These are phyloP conservation scores for Aphodius granarius DNA, from an alignment of 2,888 invertebrate genomes.

Conservation along the genomic window DNA sequence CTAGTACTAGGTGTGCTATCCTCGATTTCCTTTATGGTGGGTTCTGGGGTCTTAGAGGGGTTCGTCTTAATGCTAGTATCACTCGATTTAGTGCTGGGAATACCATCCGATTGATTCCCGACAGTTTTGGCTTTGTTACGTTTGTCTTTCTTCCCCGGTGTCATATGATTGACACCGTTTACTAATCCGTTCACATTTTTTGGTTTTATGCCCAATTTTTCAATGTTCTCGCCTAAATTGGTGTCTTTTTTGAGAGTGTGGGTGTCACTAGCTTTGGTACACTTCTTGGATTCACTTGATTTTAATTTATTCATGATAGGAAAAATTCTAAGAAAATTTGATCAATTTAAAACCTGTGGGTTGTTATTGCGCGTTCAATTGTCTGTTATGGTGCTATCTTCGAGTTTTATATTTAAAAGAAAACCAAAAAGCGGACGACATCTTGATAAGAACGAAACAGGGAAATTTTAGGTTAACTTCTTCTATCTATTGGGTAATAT, in stretches of 20 bases:
- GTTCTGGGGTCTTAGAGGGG: not conserved
- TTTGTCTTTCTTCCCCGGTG: constrained; percentile 29
- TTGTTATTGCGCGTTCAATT: constrained; percentile 10
- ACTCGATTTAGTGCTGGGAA: constrained; percentile 7
- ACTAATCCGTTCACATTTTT: constrained; percentile 39
- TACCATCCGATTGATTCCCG: not conserved
- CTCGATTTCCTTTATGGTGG: not conserved
- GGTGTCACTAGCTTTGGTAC: constrained; percentile 19
- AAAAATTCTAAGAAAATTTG: constrained; percentile 13
- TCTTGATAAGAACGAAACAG: constrained; percentile 37
- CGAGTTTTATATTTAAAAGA: constrained; percentile 29
- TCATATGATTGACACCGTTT: constrained; percentile 36
- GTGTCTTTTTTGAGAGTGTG: constrained; percentile 22
- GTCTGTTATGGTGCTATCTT: constrained; percentile 14
- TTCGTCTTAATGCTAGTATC: not conserved
- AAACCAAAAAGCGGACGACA: constrained; percentile 40
- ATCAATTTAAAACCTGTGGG: not conserved
- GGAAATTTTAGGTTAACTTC: constrained; percentile 37
- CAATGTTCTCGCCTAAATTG: constrained; percentile 28
- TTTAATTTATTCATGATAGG: constrained; percentile 31
- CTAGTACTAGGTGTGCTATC: constrained; percentile 23
- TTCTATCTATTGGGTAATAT: constrained; percentile 18
- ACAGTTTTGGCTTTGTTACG: not conserved
- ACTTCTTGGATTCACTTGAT: constrained; percentile 24
- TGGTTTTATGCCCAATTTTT: constrained; percentile 30